Evolutionary conservation across 2,797 vertebrate genomes (phyloP).

Genomic region (Cuniculus paca): DNA sequence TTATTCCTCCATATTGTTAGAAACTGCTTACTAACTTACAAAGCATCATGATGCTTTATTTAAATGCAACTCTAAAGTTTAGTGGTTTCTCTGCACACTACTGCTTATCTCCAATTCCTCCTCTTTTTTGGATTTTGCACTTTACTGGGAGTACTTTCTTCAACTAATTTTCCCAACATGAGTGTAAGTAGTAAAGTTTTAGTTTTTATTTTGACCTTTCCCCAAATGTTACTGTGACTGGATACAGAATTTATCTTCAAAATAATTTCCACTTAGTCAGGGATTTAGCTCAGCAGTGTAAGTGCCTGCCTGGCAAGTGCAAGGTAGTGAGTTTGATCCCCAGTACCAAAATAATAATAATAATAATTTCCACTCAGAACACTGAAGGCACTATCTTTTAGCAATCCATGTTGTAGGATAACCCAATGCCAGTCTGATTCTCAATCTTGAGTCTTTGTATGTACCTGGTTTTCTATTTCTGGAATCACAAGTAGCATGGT

Average conservation of each 20-base stretch:
- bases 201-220: conserved; percentile 16
- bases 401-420: neutral
- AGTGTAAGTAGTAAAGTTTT: neutral
- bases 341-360: too few relatives aligned
- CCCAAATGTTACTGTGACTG: neutral
- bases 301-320: too few relatives aligned
- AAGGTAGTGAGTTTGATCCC: too few relatives aligned
- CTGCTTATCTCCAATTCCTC: conserved; percentile 41
- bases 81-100: neutral
- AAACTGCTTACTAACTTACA: conserved; percentile 20
- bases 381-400: neutral
- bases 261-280: too few relatives aligned
- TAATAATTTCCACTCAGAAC: conserved; percentile 45
- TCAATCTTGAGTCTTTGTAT: neutral
- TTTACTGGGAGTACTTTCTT: conserved; percentile 10
- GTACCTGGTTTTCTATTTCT: neutral
- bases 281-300: too few relatives aligned
- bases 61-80: neutral
- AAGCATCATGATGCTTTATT: neutral
- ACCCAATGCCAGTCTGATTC: neutral
- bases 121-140: conserved; percentile 38
- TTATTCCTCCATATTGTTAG: conserved; percentile 11
- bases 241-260: conserved; percentile 41
- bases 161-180: conserved; percentile 56
- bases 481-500: neutral